A percentile compares a stretch with the other conserved stretches of the same genome.
These are phyloP conservation scores for Gnatocerus cornutus DNA, from an alignment of 2,888 invertebrate genomes.

Conservation along the genomic window DNA sequence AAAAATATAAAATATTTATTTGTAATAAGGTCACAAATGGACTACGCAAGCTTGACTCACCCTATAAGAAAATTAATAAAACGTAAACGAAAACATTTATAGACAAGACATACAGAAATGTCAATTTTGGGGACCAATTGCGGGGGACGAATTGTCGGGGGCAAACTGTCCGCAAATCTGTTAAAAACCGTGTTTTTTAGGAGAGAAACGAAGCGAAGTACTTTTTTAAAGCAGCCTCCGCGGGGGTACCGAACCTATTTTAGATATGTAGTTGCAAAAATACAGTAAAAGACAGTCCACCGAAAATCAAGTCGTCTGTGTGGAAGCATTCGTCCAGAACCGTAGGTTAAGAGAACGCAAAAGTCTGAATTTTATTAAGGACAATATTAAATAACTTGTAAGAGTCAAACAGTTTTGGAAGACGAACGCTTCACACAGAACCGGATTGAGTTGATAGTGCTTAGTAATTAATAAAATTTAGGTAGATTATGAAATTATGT, in stretches of 20 bases:
- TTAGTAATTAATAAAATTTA: conserved; percentile 44
- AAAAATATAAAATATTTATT: too few relatives aligned
- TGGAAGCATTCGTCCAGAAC: conserved; percentile 38
- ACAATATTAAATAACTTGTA: conserved; percentile 37
- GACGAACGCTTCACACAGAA: conserved; percentile 35
- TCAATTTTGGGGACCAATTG: too few relatives aligned
- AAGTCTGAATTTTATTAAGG: conserved; percentile 41
- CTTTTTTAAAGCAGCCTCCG: conserved; percentile 30
- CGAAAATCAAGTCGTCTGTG: conserved; percentile 54
- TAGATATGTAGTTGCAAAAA: conserved; percentile 60
- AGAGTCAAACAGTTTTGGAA: conserved; percentile 16
- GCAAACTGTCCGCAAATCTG: too few relatives aligned
- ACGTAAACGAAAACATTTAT: too few relatives aligned
- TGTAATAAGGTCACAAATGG: too few relatives aligned
- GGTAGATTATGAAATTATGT: conserved; percentile 45
- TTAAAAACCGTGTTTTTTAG: too few relatives aligned
- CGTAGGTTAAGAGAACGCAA: conserved; percentile 31
- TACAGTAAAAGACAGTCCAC: conserved; percentile 53
- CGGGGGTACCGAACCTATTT: conserved; percentile 40
- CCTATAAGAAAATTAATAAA: too few relatives aligned
- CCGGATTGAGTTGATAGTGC: conserved; percentile 34
- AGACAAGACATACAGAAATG: too few relatives aligned
- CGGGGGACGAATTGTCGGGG: too few relatives aligned
- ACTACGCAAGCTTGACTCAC: too few relatives aligned
- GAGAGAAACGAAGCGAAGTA: conserved; percentile 20